phyloP scores from a whole-genome alignment of 2,797 vertebrate species.

The Lindbergichthys nudifrons region DNA sequence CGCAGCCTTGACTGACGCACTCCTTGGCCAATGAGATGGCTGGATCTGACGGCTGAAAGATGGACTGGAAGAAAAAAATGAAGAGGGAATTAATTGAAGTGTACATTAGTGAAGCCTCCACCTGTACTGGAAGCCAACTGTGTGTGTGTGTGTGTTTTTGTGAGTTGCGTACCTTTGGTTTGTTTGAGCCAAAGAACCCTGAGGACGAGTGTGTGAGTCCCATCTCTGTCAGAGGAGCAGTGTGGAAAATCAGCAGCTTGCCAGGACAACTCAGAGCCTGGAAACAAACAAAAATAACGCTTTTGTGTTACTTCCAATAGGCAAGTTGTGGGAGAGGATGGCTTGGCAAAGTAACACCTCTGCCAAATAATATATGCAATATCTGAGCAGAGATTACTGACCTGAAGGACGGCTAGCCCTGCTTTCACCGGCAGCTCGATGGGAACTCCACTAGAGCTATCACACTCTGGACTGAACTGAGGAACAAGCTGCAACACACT shows the following conservation, averaged over 20 bases:
- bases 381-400: conserved; percentile 24
- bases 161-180: conserved; percentile 74
- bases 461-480: conserved; percentile 67
- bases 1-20: conserved; percentile 83
- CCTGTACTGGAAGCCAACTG: neutral
- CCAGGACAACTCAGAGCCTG: conserved; percentile 81
- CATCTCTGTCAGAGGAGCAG: conserved; percentile 76
- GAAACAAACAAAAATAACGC: neutral
- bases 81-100: neutral
- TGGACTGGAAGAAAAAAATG: conserved; percentile 68
- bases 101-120: neutral
- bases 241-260: conserved; percentile 85
- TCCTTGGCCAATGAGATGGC: conserved; percentile 78
- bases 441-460: conserved; percentile 52
- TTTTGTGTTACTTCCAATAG: neutral
- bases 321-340: neutral
- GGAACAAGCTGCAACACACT: conserved; percentile 84
- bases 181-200: conserved; percentile 81
- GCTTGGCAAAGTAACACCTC: neutral
- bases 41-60: conserved; percentile 82
- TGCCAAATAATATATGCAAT: neutral
- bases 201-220: conserved; percentile 64
- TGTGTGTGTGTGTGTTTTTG: neutral
- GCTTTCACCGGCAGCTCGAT: conserved; percentile 80
- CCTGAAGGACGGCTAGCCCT: conserved; percentile 82